A percentile compares a stretch with the other conserved stretches of the same genome.
Evolutionary conservation across 92 coral and sea anemone species (phyloP).

Genomic region (Porites divaricata): DNA sequence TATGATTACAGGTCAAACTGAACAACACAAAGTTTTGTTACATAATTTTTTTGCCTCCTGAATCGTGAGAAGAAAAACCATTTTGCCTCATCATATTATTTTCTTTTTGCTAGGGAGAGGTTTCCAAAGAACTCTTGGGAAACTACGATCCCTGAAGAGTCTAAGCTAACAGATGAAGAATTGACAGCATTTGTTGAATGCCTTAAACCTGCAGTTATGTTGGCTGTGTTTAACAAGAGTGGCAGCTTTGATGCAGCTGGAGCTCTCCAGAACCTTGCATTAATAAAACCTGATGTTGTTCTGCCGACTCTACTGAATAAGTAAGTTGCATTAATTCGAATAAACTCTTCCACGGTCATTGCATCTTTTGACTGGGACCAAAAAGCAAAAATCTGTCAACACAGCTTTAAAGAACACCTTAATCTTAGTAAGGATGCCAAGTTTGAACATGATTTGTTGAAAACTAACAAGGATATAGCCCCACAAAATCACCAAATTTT

Average conservation of each 20-base stretch:
- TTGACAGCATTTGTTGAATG: slow-evolving; percentile 95
- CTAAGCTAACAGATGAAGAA: slow-evolving; percentile 81
- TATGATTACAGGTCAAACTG: too few species aligned
- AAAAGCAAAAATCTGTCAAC: too few species aligned
- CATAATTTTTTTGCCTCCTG: too few species aligned
- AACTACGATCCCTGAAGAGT: slow-evolving; percentile 76
- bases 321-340: slow-evolving; percentile 53
- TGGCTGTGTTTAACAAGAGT: slow-evolving; percentile 93
- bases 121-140: slow-evolving; percentile 84
- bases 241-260: slow-evolving; percentile 99
- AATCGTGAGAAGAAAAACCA: too few species aligned
- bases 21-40: too few species aligned
- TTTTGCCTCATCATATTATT: background rate
- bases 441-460: too few species aligned
- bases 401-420: too few species aligned
- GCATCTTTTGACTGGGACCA: too few species aligned
- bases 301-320: slow-evolving; percentile 90
- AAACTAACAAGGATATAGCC: too few species aligned
- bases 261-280: slow-evolving; percentile 90
- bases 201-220: slow-evolving; percentile 93
- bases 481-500: too few species aligned
- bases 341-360: too few species aligned
- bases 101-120: slow-evolving; percentile 67
- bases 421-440: too few species aligned
- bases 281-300: slow-evolving; percentile 93